phyloP scores from a whole-genome alignment of 2,113 vertebrate species.

The Barbus barbus region DNA sequence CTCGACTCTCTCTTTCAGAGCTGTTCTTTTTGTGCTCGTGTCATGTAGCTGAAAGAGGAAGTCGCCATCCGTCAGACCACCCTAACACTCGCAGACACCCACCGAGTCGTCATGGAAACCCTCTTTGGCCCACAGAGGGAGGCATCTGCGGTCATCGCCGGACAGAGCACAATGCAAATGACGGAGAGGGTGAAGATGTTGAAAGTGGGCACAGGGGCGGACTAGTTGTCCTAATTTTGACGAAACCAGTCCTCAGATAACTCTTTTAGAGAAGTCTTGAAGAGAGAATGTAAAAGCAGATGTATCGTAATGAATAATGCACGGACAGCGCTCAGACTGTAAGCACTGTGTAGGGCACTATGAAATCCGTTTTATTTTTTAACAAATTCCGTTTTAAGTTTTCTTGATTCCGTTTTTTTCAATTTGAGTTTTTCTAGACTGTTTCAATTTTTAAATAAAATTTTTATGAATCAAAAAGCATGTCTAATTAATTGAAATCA shows the following conservation, averaged over 20 bases:
- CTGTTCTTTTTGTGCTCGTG: conserved; percentile 59
- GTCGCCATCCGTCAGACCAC: conserved; percentile 61
- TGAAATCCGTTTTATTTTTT: too few species aligned
- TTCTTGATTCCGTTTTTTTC: too few species aligned
- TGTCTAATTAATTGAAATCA: too few species aligned
- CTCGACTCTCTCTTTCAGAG: neutral
- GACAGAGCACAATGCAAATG: conserved; percentile 43
- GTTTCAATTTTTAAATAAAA: too few species aligned
- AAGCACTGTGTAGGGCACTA: too few species aligned
- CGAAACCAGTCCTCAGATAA: neutral
- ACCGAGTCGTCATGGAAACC: conserved; percentile 55
- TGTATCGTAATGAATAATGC: neutral
- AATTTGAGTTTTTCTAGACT: too few species aligned
- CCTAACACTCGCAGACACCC: conserved; percentile 51
- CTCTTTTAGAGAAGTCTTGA: conserved; percentile 13
- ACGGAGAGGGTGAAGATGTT: neutral
- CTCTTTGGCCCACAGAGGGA: too few species aligned
- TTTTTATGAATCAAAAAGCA: too few species aligned
- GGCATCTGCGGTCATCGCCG: conserved; percentile 40
- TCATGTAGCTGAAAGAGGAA: conserved; percentile 62
- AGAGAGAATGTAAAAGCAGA: conserved; percentile 2
- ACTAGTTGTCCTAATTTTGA: conserved; percentile 26
- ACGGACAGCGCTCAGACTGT: neutral
- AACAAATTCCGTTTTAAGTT: too few species aligned
- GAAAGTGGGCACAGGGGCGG: neutral